These are phyloP conservation scores for Megaceryle maxima DNA, from an alignment of 2,113 vertebrate species.

Conservation along the genomic window DNA sequence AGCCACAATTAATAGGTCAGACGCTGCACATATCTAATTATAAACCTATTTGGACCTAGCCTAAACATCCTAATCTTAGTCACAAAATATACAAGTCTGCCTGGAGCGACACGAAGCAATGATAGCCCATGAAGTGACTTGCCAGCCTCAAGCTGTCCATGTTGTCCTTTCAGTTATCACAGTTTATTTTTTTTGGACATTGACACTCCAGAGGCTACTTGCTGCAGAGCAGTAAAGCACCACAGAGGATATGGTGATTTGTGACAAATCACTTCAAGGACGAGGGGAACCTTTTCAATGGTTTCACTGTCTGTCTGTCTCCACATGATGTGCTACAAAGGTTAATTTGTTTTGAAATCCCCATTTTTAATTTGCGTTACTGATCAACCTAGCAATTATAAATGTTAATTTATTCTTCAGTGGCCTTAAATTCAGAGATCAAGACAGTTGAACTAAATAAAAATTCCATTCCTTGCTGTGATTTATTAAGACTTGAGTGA, in stretches of 20 bases:
- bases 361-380: background rate
- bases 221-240: background rate
- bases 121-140: background rate
- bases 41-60: background rate
- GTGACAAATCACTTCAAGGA: conserved; percentile 2
- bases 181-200: background rate
- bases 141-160: background rate
- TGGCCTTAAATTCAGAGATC: background rate
- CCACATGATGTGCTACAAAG: background rate
- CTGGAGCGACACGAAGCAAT: fast-evolving
- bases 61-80: conserved; percentile 51
- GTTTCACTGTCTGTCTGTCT: background rate
- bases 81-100: background rate
- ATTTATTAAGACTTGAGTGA: conserved; percentile 19
- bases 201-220: background rate
- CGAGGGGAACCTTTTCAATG: background rate
- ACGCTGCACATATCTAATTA: background rate
- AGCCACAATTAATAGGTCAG: background rate
- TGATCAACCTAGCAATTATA: conserved; percentile 28
- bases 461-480: background rate
- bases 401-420: conserved; percentile 49
- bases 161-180: conserved; percentile 3
- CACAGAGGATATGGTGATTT: background rate
- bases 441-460: background rate
- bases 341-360: conserved; percentile 35